Conservation (phyloP, 2,113 vertebrate species). For the Caretta caretta region DNA sequence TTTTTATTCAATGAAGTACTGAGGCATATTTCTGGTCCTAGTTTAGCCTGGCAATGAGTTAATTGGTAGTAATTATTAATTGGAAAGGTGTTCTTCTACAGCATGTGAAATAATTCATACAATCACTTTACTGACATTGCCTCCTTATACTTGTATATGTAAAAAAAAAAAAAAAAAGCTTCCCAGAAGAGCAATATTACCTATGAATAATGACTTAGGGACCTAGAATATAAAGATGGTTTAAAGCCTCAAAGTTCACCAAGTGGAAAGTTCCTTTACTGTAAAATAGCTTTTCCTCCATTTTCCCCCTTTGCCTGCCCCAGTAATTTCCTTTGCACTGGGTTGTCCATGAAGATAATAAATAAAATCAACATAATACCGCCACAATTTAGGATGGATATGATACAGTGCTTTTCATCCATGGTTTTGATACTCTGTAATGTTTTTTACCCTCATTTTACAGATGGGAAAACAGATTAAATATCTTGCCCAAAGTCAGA, state of each 20-base stretch:
- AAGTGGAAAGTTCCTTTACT: constrained; percentile 22
- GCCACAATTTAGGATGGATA: not conserved
- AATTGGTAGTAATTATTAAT: not conserved
- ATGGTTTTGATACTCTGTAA: not conserved
- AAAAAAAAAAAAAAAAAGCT: not conserved
- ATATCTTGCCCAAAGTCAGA: not conserved
- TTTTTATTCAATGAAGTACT: constrained; percentile 30
- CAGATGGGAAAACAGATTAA: not conserved
- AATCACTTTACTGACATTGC: constrained; percentile 34
- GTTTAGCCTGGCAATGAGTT: not conserved
- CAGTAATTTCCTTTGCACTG: not conserved
- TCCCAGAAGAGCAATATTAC: constrained; percentile 38
- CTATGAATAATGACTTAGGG: constrained; percentile 54
- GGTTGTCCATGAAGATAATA: not conserved
- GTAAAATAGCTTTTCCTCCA: constrained; percentile 40
- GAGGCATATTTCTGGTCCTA: constrained; percentile 10
- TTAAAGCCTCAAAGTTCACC: not conserved
- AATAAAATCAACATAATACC: not conserved
- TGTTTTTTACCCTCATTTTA: not conserved
- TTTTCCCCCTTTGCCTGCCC: constrained; percentile 2
- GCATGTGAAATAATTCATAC: constrained; percentile 47
- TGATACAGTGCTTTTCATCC: not conserved
- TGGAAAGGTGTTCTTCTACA: constrained; percentile 53
- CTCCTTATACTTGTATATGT: not conserved
- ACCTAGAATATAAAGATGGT: constrained; percentile 18